Base-by-base conservation (phyloP, 1,140 invertebrate species). In the Diabrotica virgifera region DNA sequence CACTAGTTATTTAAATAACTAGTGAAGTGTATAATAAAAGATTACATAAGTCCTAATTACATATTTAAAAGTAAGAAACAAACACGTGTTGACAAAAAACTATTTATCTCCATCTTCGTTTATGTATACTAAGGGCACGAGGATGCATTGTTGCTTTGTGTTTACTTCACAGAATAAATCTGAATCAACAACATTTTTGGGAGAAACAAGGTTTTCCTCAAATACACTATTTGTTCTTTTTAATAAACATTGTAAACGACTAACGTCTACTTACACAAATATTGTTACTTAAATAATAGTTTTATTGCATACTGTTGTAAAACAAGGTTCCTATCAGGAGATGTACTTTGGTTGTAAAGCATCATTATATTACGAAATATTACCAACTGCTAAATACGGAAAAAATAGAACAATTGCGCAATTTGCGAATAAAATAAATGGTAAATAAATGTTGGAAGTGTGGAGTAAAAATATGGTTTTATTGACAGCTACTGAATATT, bases 21-120 rank as follows among this genome's bases (percentile, higher is more conserved):
- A 24, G 24, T 24, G 24, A 2, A 24, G 24, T 24, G 24, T 24
- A 24, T 24, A 24, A 24, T 24, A 24, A 1, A 24, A 24, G 24
- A 24, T 57, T 63, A 60, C 60, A 52, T 58, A 67, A 67, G 52
- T 55, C 57, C 36, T 63, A 56, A 63, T 64, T 68, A 68, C 62
- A 68, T 68, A 68, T 68, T 68, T 68, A 62, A 68, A 61, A 40
- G 58, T 53, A 61, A 24, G 66, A 68, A 67, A 68, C 62, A 59
- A 64, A 62, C 53, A 52, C n/a, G 54, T 37, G n/a, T 38, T 52
- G 60, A 62, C 52, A 62, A 62, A 54, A 37, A 54, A 8, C 10
- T 62, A 54, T 62, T 62, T 62, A 62, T 62, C 52, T 14, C 51
- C 24, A 60, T 60, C n/a, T 54, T 54, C 52, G 36, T 62, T 12